A percentile compares a stretch with the other conserved stretches of the same genome.
phyloP scores from a whole-genome alignment of 2,113 vertebrate genomes.

The Centropus bengalensis region DNA sequence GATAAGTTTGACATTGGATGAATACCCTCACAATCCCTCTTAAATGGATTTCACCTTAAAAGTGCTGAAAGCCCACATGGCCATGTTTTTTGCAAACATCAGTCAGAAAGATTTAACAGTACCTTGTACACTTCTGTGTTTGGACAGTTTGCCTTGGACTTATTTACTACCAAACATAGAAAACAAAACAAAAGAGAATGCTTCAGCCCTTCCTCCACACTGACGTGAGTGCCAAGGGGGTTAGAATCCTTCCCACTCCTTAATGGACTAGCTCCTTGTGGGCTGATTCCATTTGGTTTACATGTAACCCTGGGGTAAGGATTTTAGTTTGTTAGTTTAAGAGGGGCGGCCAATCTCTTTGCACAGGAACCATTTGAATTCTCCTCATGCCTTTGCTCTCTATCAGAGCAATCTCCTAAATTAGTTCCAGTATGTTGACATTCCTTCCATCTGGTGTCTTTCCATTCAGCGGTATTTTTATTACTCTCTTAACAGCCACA shows the following conservation, averaged over 20 bases:
- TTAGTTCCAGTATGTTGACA: constrained; percentile 75
- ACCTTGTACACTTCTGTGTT: background rate
- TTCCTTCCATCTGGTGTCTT: constrained; percentile 72
- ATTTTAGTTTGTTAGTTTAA: constrained; percentile 72
- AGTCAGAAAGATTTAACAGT: background rate
- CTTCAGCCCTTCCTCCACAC: background rate
- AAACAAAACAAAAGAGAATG: background rate
- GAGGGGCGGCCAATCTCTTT: constrained; percentile 46
- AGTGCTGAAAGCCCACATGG: background rate
- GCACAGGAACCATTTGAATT: constrained; percentile 64
- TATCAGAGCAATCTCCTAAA: constrained; percentile 71
- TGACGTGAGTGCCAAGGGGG: background rate
- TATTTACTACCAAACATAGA: background rate
- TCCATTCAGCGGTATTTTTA: constrained; percentile 70
- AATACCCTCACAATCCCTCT: background rate
- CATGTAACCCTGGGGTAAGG: constrained; percentile 61
- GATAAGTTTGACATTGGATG: background rate
- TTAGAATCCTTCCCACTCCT: background rate
- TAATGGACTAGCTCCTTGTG: constrained; percentile 31
- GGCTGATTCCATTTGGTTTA: constrained; percentile 65
- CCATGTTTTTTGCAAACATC: background rate
- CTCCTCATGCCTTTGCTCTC: constrained; percentile 69
- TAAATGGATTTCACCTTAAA: background rate
- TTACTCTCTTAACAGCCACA: constrained; percentile 68
- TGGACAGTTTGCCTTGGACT: background rate